These are phyloP conservation scores for Sepiola atlantica DNA, from an alignment of 2,888 invertebrate species.

Conservation along the genomic window DNA sequence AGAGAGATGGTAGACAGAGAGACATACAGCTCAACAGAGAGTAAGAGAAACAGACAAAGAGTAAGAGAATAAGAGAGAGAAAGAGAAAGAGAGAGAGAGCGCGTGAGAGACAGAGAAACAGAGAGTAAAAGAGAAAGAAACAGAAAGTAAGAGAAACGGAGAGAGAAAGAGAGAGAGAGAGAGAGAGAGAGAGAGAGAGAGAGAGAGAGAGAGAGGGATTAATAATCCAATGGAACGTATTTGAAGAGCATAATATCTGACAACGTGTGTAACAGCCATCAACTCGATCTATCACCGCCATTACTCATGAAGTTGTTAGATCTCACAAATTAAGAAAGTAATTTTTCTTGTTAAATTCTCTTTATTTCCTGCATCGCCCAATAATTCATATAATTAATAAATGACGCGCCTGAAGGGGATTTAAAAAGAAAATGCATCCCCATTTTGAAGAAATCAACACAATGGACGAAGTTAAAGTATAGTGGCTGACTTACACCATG, in stretches of 20 bases:
- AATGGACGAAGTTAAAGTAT: not conserved
- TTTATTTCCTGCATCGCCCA: no score
- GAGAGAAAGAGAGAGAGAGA: not conserved
- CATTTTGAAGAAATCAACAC: not conserved
- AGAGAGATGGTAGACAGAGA: no score
- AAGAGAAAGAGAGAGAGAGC: no score
- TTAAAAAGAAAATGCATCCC: not conserved
- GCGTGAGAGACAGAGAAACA: no score
- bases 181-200: not conserved
- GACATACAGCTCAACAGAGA: no score
- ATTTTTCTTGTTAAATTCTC: no score
- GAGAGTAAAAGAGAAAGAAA: no score
- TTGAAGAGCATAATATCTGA: not conserved
- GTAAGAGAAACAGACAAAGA: no score
- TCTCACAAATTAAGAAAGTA: not conserved
- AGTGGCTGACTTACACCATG: not conserved
- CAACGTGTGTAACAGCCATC: not conserved
- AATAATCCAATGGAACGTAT: not conserved
- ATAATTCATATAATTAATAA: no score
- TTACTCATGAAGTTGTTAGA: not conserved
- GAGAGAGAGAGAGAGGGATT: not conserved
- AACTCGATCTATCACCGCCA: not conserved
- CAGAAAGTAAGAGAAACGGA: not conserved
- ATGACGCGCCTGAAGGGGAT: no score
- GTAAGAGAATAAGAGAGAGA: no score